These are phyloP conservation scores for Brachionus calyciflorus DNA, from an alignment of 1,140 invertebrate species.

Conservation along the genomic window DNA sequence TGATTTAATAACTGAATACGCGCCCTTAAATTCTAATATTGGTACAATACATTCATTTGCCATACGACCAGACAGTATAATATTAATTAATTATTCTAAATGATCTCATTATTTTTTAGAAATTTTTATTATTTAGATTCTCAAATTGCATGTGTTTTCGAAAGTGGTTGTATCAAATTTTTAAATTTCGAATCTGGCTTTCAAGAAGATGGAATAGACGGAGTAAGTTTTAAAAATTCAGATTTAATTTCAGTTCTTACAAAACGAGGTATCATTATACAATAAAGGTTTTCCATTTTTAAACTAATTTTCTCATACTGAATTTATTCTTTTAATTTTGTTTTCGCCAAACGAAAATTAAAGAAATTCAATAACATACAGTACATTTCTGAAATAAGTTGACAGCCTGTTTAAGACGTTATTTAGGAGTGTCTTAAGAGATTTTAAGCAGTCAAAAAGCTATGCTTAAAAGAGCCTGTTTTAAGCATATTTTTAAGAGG, in stretches of 20 bases:
- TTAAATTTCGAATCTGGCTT: background rate
- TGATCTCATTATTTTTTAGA: background rate
- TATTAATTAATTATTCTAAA: background rate
- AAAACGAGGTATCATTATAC: too few species aligned
- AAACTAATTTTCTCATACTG: too few species aligned
- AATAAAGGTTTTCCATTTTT: background rate
- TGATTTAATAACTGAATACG: background rate
- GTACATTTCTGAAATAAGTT: too few species aligned
- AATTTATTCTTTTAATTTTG: too few species aligned
- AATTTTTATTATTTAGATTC: background rate
- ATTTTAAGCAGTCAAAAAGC: too few species aligned
- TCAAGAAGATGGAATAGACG: background rate
- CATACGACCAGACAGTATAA: constrained; percentile 24
- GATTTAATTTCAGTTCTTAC: too few species aligned
- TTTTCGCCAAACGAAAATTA: too few species aligned
- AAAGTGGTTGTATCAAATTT: constrained; percentile 5
- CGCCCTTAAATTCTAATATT: background rate
- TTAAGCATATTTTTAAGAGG: too few species aligned
- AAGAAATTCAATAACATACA: too few species aligned
- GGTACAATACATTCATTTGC: constrained; percentile 27
- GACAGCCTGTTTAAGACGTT: too few species aligned
- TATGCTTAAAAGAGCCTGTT: too few species aligned
- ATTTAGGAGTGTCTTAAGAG: too few species aligned
- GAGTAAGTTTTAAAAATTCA: background rate
- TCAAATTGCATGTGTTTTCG: constrained; percentile 16